Evolutionary conservation across 2,797 vertebrate genomes (phyloP).

Genomic region (Falco naumanni): DNA sequence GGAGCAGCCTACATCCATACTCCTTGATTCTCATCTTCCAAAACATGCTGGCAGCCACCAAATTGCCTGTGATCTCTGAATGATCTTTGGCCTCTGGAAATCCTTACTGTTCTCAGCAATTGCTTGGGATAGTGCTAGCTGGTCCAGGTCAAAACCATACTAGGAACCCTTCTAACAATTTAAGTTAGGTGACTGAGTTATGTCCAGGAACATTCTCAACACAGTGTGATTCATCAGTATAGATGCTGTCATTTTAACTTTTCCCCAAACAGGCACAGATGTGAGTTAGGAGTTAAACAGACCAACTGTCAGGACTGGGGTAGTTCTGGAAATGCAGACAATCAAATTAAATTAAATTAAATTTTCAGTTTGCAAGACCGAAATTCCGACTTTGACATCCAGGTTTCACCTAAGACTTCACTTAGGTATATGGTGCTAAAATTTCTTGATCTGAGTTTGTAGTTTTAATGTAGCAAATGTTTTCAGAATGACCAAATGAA

Average conservation of each 20-base stretch:
- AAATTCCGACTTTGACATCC: not conserved
- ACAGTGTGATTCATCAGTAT: not conserved
- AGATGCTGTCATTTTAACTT: not conserved
- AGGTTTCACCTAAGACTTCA: not conserved
- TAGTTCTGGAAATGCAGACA: not conserved
- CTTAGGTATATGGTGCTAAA: not conserved
- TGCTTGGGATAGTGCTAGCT: not conserved
- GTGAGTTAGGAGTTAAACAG: not conserved
- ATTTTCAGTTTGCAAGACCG: not conserved
- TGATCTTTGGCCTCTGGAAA: slow-evolving; percentile 44
- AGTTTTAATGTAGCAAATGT: not conserved
- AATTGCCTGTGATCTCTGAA: slow-evolving; percentile 45
- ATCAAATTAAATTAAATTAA: not conserved
- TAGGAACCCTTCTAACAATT: not conserved
- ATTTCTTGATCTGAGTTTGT: not conserved
- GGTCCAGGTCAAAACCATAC: slow-evolving; percentile 15
- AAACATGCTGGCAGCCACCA: slow-evolving; percentile 40
- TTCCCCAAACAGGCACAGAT: not conserved
- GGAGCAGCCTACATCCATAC: not conserved
- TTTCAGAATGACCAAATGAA: not conserved
- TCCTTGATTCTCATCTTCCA: slow-evolving; percentile 44
- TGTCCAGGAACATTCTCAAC: not conserved
- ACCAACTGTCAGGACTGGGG: not conserved
- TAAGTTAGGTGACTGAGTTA: not conserved
- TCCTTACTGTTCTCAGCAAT: slow-evolving; percentile 33